phyloP scores from a whole-genome alignment of 2,888 invertebrate genomes.

The Callosobruchus maculatus region DNA sequence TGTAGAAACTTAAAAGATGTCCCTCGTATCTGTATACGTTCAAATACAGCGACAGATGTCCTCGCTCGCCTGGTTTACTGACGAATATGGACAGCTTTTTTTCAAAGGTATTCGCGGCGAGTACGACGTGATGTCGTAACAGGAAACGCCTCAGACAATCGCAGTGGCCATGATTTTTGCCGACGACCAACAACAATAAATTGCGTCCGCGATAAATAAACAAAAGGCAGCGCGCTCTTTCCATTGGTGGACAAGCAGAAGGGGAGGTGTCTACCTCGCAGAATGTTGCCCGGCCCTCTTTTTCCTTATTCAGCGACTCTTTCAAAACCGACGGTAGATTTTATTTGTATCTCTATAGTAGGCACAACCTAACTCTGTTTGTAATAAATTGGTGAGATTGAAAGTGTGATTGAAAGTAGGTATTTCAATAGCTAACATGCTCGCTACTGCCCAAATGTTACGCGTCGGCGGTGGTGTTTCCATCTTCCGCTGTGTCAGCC shows the following conservation, averaged over 20 bases:
- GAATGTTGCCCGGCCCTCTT: slow-evolving; percentile 31
- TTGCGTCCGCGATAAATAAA: not conserved
- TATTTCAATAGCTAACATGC: too few relatives aligned
- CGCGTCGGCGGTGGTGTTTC: too few relatives aligned
- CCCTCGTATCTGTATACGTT: too few relatives aligned
- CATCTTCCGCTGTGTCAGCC: too few relatives aligned
- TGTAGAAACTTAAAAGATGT: too few relatives aligned
- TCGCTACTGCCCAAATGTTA: too few relatives aligned
- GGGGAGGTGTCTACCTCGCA: slow-evolving; percentile 1
- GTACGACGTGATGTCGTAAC: not conserved
- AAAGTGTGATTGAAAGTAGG: too few relatives aligned
- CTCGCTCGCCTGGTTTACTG: not conserved
- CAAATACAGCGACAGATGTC: too few relatives aligned
- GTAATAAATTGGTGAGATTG: too few relatives aligned
- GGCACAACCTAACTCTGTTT: too few relatives aligned
- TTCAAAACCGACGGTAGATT: not conserved
- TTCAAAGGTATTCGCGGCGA: not conserved
- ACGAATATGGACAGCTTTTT: not conserved
- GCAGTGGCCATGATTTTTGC: not conserved
- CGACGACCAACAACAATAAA: not conserved
- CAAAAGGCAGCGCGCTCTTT: not conserved
- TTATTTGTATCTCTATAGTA: too few relatives aligned
- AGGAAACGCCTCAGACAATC: not conserved
- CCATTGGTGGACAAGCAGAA: not conserved
- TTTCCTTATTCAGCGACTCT: slow-evolving; percentile 23